Evolutionary conservation across 2,888 invertebrate genomes (phyloP).

Genomic region (Lasioglossum vierecki): DNA sequence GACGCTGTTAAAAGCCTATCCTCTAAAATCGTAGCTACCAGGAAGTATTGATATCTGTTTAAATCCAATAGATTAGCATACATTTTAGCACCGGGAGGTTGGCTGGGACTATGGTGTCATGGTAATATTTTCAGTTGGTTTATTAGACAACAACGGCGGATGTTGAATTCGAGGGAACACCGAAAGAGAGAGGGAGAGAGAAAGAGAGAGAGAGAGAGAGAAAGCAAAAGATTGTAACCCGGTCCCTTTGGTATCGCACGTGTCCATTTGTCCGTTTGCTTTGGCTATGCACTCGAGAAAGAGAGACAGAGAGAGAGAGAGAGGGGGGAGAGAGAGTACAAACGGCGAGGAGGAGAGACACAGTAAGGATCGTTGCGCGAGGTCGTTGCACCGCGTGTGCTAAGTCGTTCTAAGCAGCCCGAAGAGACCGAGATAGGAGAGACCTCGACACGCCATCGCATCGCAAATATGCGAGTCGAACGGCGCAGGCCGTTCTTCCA

Average conservation of each 20-base stretch:
- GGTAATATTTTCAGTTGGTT: conserved; percentile 19
- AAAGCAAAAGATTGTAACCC: too few relatives aligned
- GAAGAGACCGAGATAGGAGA: conserved; percentile 46
- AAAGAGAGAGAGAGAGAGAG: too few relatives aligned
- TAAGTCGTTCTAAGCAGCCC: conserved; percentile 72
- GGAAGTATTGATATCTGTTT: background rate
- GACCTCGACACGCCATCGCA: conserved; percentile 59
- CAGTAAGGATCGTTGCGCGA: conserved; percentile 66
- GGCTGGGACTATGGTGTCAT: background rate
- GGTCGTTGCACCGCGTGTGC: conserved; percentile 71
- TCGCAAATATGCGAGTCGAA: conserved; percentile 60
- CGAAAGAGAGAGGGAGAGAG: background rate
- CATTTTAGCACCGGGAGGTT: background rate
- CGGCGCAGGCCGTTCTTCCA: background rate
- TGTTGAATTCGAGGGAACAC: background rate
- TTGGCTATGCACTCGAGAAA: conserved; percentile 29
- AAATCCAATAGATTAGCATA: background rate
- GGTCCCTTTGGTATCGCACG: conserved; percentile 32
- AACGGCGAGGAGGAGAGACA: conserved; percentile 28
- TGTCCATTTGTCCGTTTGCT: conserved; percentile 40
- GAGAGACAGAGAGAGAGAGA: conserved; percentile 36
- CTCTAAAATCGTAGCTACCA: background rate
- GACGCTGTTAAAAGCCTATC: background rate
- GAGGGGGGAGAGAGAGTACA: conserved; percentile 7
- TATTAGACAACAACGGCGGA: conserved; percentile 11